These are phyloP conservation scores for Nematolebias whitei DNA, from an alignment of 2,113 vertebrate genomes.

Conservation along the genomic window DNA sequence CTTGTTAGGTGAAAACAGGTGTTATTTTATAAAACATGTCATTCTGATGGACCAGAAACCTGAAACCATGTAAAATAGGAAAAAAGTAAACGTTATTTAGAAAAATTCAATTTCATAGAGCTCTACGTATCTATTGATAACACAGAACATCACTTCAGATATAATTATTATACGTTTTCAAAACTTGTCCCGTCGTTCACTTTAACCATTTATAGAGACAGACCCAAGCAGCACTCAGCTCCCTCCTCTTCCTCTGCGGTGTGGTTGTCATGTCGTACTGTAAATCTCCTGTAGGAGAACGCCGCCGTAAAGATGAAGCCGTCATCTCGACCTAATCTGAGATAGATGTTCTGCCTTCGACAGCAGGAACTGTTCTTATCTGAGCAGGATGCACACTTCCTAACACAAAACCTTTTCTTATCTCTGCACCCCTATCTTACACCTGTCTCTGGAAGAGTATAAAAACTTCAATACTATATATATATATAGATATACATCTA, in stretches of 20 bases:
- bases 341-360: slow-evolving; percentile 67
- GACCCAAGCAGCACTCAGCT: slow-evolving; percentile 3
- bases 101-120: too few species aligned
- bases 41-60: too few species aligned
- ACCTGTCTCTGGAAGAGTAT: slow-evolving; percentile 1
- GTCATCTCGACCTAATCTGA: slow-evolving; percentile 71
- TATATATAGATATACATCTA: too few species aligned
- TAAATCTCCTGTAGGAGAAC: slow-evolving; percentile 69
- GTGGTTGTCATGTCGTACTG: slow-evolving; percentile 41
- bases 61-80: too few species aligned
- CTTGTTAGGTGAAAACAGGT: too few species aligned
- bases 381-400: slow-evolving; percentile 22
- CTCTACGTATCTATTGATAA: too few species aligned
- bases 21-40: too few species aligned
- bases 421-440: slow-evolving; percentile 20
- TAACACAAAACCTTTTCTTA: slow-evolving; percentile 31
- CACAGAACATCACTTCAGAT: too few species aligned
- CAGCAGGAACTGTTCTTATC: slow-evolving; percentile 56
- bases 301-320: slow-evolving; percentile 71
- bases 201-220: too few species aligned
- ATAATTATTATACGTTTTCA: too few species aligned
- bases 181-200: too few species aligned
- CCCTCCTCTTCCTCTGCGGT: slow-evolving; percentile 19
- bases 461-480: slow-evolving; percentile 1
- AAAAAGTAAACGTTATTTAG: too few species aligned